These are phyloP conservation scores for Reticulitermes lucifugus DNA, from an alignment of 2,888 invertebrate genomes.

Conservation along the genomic window DNA sequence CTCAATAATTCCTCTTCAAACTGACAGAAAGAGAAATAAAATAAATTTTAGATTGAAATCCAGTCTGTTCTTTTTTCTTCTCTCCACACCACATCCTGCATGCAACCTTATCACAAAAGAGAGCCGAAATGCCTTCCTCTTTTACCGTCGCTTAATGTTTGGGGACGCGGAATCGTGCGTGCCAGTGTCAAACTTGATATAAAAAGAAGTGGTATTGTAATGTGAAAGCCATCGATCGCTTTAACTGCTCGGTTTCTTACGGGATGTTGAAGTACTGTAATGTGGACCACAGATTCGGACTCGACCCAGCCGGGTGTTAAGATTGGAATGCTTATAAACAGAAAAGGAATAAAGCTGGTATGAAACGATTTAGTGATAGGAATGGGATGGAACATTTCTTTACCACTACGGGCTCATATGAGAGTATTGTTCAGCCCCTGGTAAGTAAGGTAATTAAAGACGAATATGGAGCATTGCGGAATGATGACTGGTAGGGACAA, in stretches of 20 bases:
- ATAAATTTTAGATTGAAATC: background rate
- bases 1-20: background rate
- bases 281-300: background rate
- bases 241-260: background rate
- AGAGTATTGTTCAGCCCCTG: too few relatives aligned
- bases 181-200: background rate
- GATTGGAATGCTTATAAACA: too few relatives aligned
- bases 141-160: background rate
- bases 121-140: background rate
- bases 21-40: constrained; percentile 5
- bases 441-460: too few relatives aligned
- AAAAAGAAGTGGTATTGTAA: background rate
- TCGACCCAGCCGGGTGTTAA: background rate
- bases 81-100: background rate
- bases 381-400: too few relatives aligned
- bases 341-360: too few relatives aligned
- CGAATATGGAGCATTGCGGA: too few relatives aligned
- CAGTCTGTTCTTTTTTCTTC: background rate
- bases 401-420: too few relatives aligned
- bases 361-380: too few relatives aligned
- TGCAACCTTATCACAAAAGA: background rate
- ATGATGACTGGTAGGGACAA: too few relatives aligned
- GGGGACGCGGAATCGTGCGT: background rate
- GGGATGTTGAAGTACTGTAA: background rate
- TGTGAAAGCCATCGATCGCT: background rate